Percentiles rank a stretch among this genome's conserved stretches.
phyloP scores from a whole-genome alignment of 2,888 invertebrate species.

The Heliconius aoede region DNA sequence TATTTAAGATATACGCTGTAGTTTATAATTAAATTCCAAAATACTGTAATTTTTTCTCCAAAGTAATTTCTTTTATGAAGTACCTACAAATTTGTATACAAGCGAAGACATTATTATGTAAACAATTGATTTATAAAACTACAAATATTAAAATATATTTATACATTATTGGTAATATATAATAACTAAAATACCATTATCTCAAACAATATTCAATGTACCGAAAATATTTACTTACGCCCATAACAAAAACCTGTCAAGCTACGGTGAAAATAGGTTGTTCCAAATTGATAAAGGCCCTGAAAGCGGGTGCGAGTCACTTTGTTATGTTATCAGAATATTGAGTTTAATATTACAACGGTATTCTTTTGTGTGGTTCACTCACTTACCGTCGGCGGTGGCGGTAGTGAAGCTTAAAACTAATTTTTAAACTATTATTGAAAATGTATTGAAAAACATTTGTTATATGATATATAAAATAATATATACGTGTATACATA shows the following conservation, averaged over 20 bases:
- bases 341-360: conserved; percentile 11
- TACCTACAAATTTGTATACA: too few relatives aligned
- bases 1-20: not conserved
- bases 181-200: conserved; percentile 2
- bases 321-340: conserved; percentile 21
- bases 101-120: too few relatives aligned
- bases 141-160: not conserved
- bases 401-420: not conserved
- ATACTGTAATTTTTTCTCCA: too few relatives aligned
- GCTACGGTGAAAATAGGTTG: conserved; percentile 36
- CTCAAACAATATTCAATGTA: conserved; percentile 2
- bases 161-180: not conserved
- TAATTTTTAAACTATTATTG: not conserved
- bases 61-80: too few relatives aligned
- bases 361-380: not conserved
- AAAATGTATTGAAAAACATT: too few relatives aligned
- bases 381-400: not conserved
- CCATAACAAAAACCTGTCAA: conserved; percentile 31
- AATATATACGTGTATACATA: too few relatives aligned
- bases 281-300: conserved; percentile 38
- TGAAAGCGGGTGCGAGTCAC: conserved; percentile 26
- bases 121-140: not conserved
- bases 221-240: conserved; percentile 34
- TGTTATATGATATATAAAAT: too few relatives aligned
- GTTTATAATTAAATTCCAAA: not conserved